Percentiles rank a stretch among this genome's conserved stretches.
phyloP scores from a whole-genome alignment of 2,888 invertebrate species.

The Ernsta delagoae region DNA sequence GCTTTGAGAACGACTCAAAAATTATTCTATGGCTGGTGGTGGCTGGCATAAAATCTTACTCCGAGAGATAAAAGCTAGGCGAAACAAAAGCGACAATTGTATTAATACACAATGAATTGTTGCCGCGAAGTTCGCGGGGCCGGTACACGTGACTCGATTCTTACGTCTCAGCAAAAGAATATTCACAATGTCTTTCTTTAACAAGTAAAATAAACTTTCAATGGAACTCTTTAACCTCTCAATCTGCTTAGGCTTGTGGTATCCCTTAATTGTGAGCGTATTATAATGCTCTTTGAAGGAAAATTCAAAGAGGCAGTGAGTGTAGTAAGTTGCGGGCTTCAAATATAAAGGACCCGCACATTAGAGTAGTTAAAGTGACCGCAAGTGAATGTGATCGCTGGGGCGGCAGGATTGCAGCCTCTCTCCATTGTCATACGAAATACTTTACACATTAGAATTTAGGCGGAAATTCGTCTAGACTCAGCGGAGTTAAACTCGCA shows the following conservation, averaged over 20 bases:
- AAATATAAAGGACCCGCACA: slow-evolving; percentile 70
- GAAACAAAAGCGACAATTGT: slow-evolving; percentile 37
- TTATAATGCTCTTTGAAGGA: slow-evolving; percentile 42
- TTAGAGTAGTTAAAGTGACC: slow-evolving; percentile 66
- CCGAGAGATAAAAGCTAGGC: slow-evolving; percentile 35
- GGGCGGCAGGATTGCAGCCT: slow-evolving; percentile 54
- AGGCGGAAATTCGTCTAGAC: slow-evolving; percentile 45
- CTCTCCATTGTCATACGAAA: slow-evolving; percentile 52
- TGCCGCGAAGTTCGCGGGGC: slow-evolving; percentile 33
- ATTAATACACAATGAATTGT: slow-evolving; percentile 37
- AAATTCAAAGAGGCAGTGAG: slow-evolving; percentile 46
- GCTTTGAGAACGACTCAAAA: slow-evolving; percentile 36
- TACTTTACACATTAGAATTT: slow-evolving; percentile 47
- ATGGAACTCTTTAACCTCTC: slow-evolving; percentile 18
- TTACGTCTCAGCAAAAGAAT: slow-evolving; percentile 31
- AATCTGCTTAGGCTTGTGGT: background rate
- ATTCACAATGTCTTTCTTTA: slow-evolving; percentile 22
- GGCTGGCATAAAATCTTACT: slow-evolving; percentile 36
- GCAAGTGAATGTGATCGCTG: slow-evolving; percentile 60
- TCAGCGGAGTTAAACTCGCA: slow-evolving; percentile 8
- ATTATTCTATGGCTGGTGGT: slow-evolving; percentile 34
- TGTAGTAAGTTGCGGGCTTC: slow-evolving; percentile 57
- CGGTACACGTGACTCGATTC: slow-evolving; percentile 34
- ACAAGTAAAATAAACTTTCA: slow-evolving; percentile 26
- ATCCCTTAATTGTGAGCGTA: background rate